Conservation (phyloP, 2,797 vertebrate genomes). For the Sebastes jordani region DNA sequence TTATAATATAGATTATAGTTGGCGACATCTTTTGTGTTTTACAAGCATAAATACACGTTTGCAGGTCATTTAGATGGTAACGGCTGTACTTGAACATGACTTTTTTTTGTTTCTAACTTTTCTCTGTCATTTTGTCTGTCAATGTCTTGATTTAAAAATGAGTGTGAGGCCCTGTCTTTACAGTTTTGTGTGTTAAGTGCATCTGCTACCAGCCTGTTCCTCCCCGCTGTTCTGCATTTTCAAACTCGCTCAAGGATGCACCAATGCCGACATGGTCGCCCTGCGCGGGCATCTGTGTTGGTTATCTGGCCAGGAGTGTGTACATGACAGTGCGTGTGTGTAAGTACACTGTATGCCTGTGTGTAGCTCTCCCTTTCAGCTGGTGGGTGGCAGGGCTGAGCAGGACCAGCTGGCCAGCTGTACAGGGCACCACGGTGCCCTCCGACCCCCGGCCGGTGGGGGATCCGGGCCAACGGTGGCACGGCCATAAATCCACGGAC, state of each 20-base stretch:
- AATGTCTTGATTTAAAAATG: background rate
- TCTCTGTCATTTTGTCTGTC: background rate
- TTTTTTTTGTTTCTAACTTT: background rate
- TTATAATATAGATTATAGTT: background rate
- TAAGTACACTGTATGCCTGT: constrained; percentile 1
- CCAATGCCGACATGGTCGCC: constrained; percentile 48
- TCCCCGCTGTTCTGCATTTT: background rate
- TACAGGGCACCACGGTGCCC: constrained; percentile 67
- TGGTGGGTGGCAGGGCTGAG: constrained; percentile 61
- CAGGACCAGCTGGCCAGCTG: constrained; percentile 73
- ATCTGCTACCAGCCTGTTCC: background rate
- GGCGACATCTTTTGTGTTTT: background rate
- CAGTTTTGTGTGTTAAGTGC: background rate
- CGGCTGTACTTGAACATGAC: background rate
- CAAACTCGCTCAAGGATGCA: constrained; percentile 43
- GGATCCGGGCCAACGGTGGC: constrained; percentile 67
- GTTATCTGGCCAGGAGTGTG: constrained; percentile 42
- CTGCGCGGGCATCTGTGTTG: constrained; percentile 52
- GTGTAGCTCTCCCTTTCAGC: constrained; percentile 38
- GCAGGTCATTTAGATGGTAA: background rate
- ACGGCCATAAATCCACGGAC: constrained; percentile 80
- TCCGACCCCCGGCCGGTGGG: constrained; percentile 67
- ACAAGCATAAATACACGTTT: background rate
- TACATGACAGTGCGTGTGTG: constrained; percentile 8
- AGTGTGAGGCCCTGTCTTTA: background rate